Evolutionary conservation across 2,888 invertebrate genomes (phyloP).

Genomic region (Trichogramma dendrolimi): DNA sequence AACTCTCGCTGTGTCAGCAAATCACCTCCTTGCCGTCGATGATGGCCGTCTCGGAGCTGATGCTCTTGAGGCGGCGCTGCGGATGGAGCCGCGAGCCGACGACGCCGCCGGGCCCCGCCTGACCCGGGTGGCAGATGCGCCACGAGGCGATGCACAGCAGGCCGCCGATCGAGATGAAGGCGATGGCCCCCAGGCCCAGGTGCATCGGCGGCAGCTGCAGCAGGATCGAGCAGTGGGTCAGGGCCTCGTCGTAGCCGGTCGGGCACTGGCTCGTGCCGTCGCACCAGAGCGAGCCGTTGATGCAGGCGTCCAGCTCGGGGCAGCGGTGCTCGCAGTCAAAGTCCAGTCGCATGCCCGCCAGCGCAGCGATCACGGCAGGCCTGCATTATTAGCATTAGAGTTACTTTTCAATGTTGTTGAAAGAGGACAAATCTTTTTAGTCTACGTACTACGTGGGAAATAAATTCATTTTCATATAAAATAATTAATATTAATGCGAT

Average conservation of each 20-base stretch:
- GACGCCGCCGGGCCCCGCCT: conserved; percentile 67
- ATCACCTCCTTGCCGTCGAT: conserved; percentile 84
- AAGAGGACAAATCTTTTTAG: neutral
- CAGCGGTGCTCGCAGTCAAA: conserved; percentile 58
- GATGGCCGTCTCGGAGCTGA: conserved; percentile 78
- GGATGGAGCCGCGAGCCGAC: conserved; percentile 76
- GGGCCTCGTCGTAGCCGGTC: conserved; percentile 66
- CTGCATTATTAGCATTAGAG: conserved; percentile 28
- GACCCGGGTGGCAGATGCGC: conserved; percentile 59
- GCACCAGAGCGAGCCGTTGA: conserved; percentile 52
- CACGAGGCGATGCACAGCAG: conserved; percentile 45
- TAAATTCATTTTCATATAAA: no score
- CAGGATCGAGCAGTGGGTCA: conserved; percentile 74
- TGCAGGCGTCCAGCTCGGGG: conserved; percentile 51
- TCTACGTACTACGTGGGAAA: no score
- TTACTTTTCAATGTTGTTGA: neutral
- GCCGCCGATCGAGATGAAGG: conserved; percentile 46
- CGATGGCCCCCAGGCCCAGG: conserved; percentile 55
- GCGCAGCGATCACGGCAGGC: conserved; percentile 45
- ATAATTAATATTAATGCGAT: no score
- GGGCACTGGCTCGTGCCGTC: conserved; percentile 54
- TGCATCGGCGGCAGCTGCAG: conserved; percentile 74
- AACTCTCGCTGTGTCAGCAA: conserved; percentile 95
- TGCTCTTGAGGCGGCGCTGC: conserved; percentile 74
- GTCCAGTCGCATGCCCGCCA: conserved; percentile 59